phyloP scores from a whole-genome alignment of 2,888 invertebrate species.

The Geotrupes spiniger region DNA sequence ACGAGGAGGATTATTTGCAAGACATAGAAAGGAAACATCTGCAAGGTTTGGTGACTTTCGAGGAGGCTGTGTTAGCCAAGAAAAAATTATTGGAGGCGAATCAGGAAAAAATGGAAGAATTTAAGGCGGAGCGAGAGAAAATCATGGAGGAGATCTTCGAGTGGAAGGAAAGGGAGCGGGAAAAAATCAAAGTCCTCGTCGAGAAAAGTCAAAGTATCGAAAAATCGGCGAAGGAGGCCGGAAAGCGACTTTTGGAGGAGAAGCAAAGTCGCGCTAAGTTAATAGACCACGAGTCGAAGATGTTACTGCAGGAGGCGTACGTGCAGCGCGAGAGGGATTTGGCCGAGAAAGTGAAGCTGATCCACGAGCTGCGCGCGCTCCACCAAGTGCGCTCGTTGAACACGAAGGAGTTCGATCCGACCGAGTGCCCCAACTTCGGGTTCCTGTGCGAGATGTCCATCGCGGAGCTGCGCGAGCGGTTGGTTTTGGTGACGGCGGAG shows the following conservation, averaged over 20 bases:
- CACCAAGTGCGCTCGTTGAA: constrained; percentile 43
- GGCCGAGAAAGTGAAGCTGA: constrained; percentile 44
- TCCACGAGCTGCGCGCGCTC: constrained; percentile 47
- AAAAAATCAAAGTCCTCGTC: constrained; percentile 52
- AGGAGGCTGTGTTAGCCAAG: constrained; percentile 60
- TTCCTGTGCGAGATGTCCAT: constrained; percentile 65
- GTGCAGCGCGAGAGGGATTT: constrained; percentile 45
- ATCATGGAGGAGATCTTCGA: constrained; percentile 54
- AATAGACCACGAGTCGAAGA: constrained; percentile 54
- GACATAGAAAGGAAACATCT: constrained; percentile 60
- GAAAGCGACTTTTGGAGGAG: constrained; percentile 54
- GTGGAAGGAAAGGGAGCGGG: constrained; percentile 53
- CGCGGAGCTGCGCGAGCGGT: constrained; percentile 59
- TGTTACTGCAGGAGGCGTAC: constrained; percentile 38
- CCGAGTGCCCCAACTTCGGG: constrained; percentile 58
- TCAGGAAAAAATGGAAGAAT: constrained; percentile 53
- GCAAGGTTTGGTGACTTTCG: constrained; percentile 56
- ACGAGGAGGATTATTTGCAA: constrained; percentile 52
- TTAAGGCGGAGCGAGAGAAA: constrained; percentile 52
- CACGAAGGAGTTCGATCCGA: constrained; percentile 57
- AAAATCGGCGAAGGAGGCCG: constrained; percentile 54
- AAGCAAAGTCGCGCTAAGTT: constrained; percentile 52
- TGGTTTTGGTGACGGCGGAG: constrained; percentile 53
- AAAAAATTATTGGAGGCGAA: constrained; percentile 52
- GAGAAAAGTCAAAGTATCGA: constrained; percentile 53